A percentile compares a stretch with the other conserved stretches of the same genome.
phyloP scores from a whole-genome alignment of 92 coral and sea anemone genomes.

The Siderastrea radians region DNA sequence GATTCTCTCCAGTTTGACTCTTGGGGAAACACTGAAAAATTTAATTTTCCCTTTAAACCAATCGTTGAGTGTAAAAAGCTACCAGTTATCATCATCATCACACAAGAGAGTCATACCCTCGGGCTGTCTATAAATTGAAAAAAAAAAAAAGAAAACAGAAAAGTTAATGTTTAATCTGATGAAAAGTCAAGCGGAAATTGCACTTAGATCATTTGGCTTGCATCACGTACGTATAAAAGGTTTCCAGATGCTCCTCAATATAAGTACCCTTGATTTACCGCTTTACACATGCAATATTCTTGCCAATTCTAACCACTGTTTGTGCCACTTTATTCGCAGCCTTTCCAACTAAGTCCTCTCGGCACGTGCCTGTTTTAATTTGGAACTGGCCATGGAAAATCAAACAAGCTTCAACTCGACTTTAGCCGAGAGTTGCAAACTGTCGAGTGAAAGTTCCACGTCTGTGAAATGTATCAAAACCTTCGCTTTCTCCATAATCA shows the following conservation, averaged over 20 bases:
- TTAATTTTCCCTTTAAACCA: too few relatives aligned
- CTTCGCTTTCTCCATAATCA: slow-evolving; percentile 30
- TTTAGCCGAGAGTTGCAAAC: neutral
- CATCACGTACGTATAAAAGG: too few relatives aligned
- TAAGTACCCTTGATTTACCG: too few relatives aligned
- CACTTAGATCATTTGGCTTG: too few relatives aligned
- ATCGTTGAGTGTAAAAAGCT: too few relatives aligned
- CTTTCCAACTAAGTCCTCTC: neutral
- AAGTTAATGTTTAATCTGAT: neutral
- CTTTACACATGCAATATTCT: too few relatives aligned
- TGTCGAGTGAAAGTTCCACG: neutral
- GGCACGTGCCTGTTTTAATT: neutral
- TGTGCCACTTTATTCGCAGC: neutral
- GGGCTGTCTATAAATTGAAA: neutral
- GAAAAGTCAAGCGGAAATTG: too few relatives aligned
- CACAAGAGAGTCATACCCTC: too few relatives aligned
- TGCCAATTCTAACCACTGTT: neutral
- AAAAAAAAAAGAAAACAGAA: neutral
- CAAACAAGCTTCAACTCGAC: neutral
- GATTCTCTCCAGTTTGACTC: too few relatives aligned
- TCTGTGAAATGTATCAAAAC: neutral
- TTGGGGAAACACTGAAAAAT: too few relatives aligned
- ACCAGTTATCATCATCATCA: too few relatives aligned
- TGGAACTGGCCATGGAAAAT: slow-evolving; percentile 2
- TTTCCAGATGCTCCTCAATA: too few relatives aligned